Evolutionary conservation across 2,113 vertebrate genomes (phyloP).

Genomic region (Cochlearius cochlearius): DNA sequence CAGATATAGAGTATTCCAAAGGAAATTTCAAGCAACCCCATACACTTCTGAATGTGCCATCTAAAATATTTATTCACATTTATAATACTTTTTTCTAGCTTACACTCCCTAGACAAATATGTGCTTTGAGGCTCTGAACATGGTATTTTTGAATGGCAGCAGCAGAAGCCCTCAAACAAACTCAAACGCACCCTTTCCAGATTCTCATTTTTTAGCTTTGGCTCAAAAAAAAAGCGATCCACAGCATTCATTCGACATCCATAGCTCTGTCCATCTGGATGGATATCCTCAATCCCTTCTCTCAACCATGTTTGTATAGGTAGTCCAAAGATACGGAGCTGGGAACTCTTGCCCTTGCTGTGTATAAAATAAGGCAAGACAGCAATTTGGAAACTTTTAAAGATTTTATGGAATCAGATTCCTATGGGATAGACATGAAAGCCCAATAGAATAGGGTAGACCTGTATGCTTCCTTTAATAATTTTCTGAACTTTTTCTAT

Average conservation of each 20-base stretch:
- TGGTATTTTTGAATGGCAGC: background rate
- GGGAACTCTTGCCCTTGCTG: background rate
- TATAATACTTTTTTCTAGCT: background rate
- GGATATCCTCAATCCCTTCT: background rate
- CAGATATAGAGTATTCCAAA: background rate
- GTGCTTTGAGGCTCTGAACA: background rate
- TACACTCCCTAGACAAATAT: background rate
- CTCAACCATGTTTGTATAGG: background rate
- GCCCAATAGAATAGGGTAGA: background rate
- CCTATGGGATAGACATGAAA: background rate
- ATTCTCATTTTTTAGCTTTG: background rate
- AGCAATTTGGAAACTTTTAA: background rate
- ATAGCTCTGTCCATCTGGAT: background rate
- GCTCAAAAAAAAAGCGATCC: background rate
- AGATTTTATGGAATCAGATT: background rate
- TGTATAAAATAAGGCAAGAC: background rate
- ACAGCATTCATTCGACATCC: accelerated
- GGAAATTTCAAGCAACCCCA: background rate
- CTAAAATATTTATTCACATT: background rate
- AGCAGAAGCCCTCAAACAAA: background rate
- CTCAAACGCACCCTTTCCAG: background rate
- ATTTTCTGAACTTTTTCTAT: background rate
- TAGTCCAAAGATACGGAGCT: background rate
- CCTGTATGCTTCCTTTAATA: background rate
- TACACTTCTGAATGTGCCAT: background rate